These are phyloP conservation scores for Pterophyllum scalare DNA, from an alignment of 2,113 vertebrate species.

Conservation along the genomic window DNA sequence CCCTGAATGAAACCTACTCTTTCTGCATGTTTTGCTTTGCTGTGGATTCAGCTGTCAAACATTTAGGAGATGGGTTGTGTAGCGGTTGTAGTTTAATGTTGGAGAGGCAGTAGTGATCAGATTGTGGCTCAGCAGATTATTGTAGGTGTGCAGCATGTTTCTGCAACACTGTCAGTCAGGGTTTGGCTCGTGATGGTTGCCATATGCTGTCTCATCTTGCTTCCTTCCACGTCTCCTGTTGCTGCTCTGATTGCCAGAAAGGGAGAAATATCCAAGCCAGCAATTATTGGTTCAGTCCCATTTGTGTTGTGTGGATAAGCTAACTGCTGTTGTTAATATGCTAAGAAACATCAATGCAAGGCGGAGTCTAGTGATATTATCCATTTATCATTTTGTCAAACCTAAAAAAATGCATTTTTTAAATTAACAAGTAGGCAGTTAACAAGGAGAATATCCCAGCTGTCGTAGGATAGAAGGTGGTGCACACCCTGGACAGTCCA, in stretches of 20 bases:
- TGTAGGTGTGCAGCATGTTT: slow-evolving; percentile 57
- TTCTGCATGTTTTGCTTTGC: not conserved
- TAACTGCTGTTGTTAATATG: not conserved
- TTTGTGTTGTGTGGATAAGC: not conserved
- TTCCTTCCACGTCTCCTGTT: slow-evolving; percentile 21
- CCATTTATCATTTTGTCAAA: not conserved
- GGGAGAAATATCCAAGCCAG: slow-evolving; percentile 1
- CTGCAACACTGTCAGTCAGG: slow-evolving; percentile 39
- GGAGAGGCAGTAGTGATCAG: not conserved
- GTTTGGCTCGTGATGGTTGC: slow-evolving; percentile 54
- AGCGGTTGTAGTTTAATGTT: not conserved
- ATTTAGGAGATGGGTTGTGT: not conserved
- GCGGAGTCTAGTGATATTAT: not conserved
- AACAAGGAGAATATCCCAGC: not conserved
- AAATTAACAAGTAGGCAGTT: too few species aligned
- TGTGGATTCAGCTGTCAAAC: not conserved
- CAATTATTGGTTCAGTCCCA: not conserved
- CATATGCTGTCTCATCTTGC: slow-evolving; percentile 61
- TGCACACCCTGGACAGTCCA: not conserved
- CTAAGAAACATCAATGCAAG: not conserved
- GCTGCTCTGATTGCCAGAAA: slow-evolving; percentile 19
- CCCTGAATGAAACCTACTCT: not conserved
- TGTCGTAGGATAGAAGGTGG: not conserved
- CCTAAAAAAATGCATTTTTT: not conserved
- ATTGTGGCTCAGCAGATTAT: slow-evolving; percentile 15